Base-by-base conservation (phyloP, 2,888 invertebrate species). In the Stramonita haemastoma region DNA sequence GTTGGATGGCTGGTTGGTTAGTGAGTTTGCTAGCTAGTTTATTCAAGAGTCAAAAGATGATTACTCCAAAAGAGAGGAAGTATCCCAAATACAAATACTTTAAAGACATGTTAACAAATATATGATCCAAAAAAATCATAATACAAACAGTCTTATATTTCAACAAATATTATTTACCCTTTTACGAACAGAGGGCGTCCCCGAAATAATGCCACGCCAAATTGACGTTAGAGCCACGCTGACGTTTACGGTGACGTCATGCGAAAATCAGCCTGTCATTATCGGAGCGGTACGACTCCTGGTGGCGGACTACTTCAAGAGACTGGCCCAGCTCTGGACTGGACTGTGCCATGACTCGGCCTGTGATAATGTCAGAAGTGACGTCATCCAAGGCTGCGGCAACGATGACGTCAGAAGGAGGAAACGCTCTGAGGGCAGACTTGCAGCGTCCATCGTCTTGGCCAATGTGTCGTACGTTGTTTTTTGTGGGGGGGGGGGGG, bases 261-360 rank as follows among this genome's bases (percentile, higher is more conserved):
- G 86, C 34, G 86, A 86, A n/a, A 86, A 86, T n/a, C 32, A 36
- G 15, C 86, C 86, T 26, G 86, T 86, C 17, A 36, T 86, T 19
- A 70, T 86, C 22, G 86, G 86, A 8, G 86, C 86, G 6, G 70
- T 86, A 13, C 86, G 86, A 17, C 57, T 86, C 29, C 86, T 86
- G 86, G 46, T 86, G 11, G 60, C 86, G 6, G 86, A 86, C 86
- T 86, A 86, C 66, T 86, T 86, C 34, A 19, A 22, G 86, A 56
- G 86, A 34, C 86, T 86, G 34, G 86, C 86, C 32, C 66, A 86
- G 36, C 22, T 26, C 0, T 86, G 86, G 86, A 22, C 34, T 8
- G 66, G 66, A 0, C 86, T 70, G 11, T 86, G 86, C 32, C 60
- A 60, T 34, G 34, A 17, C 32, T 2, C 66, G 32, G 0, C 66